A percentile compares a stretch with the other conserved stretches of the same genome.
Evolutionary conservation across 2,113 vertebrate genomes (phyloP).

Genomic region (Gadus macrocephalus): DNA sequence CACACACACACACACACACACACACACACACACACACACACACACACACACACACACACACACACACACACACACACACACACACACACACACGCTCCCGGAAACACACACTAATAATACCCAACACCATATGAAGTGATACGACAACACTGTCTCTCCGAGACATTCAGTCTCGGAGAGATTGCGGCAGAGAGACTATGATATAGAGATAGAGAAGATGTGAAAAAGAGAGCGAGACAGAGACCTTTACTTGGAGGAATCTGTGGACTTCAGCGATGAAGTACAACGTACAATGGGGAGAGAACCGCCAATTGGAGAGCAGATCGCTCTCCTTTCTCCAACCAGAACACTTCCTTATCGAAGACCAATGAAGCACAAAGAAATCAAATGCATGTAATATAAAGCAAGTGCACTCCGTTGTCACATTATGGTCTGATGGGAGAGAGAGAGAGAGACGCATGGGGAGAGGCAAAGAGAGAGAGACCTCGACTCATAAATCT

Average conservation of each 20-base stretch:
- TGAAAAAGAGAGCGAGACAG: background rate
- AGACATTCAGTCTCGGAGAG: background rate
- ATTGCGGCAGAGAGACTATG: background rate
- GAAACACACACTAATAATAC: background rate
- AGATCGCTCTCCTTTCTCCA: background rate
- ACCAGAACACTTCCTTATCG: no score
- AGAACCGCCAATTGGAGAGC: background rate
- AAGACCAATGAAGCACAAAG: no score
- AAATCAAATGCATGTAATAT: no score
- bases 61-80: no score
- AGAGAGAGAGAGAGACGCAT: no score
- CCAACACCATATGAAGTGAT: slow-evolving; percentile 17
- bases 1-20: background rate
- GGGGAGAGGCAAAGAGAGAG: no score
- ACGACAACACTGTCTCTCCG: background rate
- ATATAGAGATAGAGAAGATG: background rate
- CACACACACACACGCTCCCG: no score
- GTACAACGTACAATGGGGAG: slow-evolving; percentile 14
- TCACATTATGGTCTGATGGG: no score
- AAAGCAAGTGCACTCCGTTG: no score
- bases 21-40: no score
- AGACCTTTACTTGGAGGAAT: background rate
- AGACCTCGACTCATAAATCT: no score
- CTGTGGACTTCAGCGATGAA: slow-evolving; percentile 15
- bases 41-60: no score